Base-by-base conservation (phyloP, 2,888 invertebrate species). In the Drosophila gaucha region DNA sequence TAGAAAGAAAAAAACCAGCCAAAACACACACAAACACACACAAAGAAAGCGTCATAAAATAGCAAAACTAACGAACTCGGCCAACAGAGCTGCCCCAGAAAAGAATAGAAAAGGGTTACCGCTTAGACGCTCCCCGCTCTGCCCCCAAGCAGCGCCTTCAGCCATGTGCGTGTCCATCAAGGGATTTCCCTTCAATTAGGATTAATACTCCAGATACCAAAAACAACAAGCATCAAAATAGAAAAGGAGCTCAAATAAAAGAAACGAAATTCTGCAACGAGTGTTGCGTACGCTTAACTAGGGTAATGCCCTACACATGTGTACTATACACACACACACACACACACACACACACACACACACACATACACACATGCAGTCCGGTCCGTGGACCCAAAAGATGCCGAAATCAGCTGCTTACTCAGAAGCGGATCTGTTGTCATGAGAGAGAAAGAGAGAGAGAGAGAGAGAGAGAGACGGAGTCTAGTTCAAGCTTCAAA, bases 151-250 rank as follows among this genome's bases (percentile, higher is more conserved):
- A 43, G 41, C 58, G 38, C 59, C 44, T 54, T 39, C 30, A n/a
- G 63, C 56, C 39, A 38, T 77, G 77, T 77, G 86, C 72, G 77
- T 85, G 85, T 80, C 80, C 83, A 89, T 86, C 80, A 86, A 64
- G 90, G 89, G 85, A 90, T 89, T 89, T 88, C 75, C 87, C 89
- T 89, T 90, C 89, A 90, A 90, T 90, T 89, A 89, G 89, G 89
- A 88, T 86, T 89, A 88, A 90, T 89, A 87, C 90, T 80, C 87
- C 67, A 86, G 90, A 90, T 88, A 89, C 55, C 68, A 67, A 66
- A 67, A 70, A 60, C 38, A 55, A 36, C 49, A 50, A 66, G 43
- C 30, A 47, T 36, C 43, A 54, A 58, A 51, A 39, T 35, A 30
- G 24, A 51, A 51, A 33, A 50, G 18, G 20, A 39, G 39, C 20